Percentiles rank a stretch among this genome's conserved stretches.
Conservation (phyloP, 2,797 vertebrate genomes). For the Muraenolepis orangiensis region DNA sequence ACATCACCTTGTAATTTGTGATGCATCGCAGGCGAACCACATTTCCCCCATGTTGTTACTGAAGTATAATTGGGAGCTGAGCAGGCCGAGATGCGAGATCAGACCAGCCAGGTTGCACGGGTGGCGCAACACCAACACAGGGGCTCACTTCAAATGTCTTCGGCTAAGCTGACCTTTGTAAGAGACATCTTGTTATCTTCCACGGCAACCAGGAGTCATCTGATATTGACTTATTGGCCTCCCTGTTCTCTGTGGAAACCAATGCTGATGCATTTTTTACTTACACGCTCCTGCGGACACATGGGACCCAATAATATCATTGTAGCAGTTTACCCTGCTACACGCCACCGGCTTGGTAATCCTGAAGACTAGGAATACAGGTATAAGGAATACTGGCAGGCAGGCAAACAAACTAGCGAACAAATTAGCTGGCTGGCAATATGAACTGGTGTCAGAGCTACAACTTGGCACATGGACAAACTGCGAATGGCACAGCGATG, state of each 20-base stretch:
- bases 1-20: background rate
- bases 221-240: constrained; percentile 7
- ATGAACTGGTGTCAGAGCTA: no score
- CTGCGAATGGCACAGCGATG: no score
- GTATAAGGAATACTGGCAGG: no score
- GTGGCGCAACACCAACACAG: background rate
- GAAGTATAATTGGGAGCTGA: background rate
- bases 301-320: background rate
- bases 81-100: background rate
- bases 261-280: background rate
- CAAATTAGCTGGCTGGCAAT: no score
- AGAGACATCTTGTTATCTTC: background rate
- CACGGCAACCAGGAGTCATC: background rate
- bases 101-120: background rate
- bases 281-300: background rate
- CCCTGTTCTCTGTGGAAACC: background rate
- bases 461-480: no score
- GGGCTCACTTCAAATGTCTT: background rate
- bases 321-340: no score
- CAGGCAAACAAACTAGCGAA: no score
- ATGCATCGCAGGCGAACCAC: background rate
- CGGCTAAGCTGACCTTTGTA: background rate
- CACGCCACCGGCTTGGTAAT: no score
- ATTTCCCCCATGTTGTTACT: background rate
- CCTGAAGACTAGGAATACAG: no score